These are phyloP conservation scores for Cataglyphis livida DNA, from an alignment of 2,888 invertebrate genomes.

Conservation along the genomic window DNA sequence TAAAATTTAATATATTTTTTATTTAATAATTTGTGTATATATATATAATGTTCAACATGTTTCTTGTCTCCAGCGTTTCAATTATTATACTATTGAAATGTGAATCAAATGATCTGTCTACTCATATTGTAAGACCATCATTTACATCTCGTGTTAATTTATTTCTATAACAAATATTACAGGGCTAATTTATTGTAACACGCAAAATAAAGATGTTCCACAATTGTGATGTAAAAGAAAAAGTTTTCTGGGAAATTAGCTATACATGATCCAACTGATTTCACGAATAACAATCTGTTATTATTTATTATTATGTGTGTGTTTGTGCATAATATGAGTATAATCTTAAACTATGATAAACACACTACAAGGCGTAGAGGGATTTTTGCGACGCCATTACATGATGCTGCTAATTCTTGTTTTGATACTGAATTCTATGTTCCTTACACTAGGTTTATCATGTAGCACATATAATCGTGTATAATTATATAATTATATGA, in stretches of 20 bases:
- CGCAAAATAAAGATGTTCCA: not conserved
- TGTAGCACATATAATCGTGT: constrained; percentile 56
- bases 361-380: constrained; percentile 55
- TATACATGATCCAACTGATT: constrained; percentile 15
- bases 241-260: constrained; percentile 9
- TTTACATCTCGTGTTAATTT: constrained; percentile 11
- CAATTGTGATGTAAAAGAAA: not conserved
- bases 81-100: constrained; percentile 26
- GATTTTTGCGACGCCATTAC: constrained; percentile 54
- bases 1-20: constrained; percentile 38
- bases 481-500: constrained; percentile 65
- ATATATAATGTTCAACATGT: constrained; percentile 28
- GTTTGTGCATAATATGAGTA: constrained; percentile 56
- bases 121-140: not conserved
- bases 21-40: not conserved
- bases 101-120: constrained; percentile 18
- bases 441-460: constrained; percentile 62
- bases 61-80: constrained; percentile 75
- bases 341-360: constrained; percentile 63
- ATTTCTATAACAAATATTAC: constrained; percentile 18
- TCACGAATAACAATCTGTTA: constrained; percentile 50
- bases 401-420: constrained; percentile 46
- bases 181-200: constrained; percentile 14
- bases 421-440: constrained; percentile 56
- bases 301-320: constrained; percentile 45